These are phyloP conservation scores for Eupithecia subfuscata DNA, from an alignment of 2,888 invertebrate genomes.

Conservation along the genomic window DNA sequence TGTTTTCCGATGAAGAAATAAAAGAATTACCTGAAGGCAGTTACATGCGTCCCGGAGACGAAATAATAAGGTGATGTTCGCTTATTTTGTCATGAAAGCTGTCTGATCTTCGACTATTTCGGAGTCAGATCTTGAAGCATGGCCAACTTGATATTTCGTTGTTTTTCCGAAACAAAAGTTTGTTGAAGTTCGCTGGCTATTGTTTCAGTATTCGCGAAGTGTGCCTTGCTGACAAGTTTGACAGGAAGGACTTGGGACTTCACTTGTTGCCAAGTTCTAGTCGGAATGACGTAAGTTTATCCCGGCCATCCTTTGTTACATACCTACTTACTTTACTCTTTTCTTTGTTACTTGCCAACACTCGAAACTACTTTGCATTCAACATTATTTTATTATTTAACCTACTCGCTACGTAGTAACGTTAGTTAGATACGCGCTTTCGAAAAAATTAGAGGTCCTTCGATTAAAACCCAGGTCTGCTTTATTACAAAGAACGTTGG, in stretches of 20 bases:
- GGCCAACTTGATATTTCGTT: constrained; percentile 62
- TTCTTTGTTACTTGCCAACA: constrained; percentile 24
- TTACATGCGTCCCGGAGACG: constrained; percentile 74
- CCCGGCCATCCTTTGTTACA: constrained; percentile 24
- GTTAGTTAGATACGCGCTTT: not conserved
- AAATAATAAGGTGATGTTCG: constrained; percentile 74
- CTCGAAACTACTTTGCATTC: constrained; percentile 20
- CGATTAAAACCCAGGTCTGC: not conserved
- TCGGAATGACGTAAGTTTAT: constrained; percentile 66
- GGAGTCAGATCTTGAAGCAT: constrained; percentile 53
- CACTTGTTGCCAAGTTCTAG: constrained; percentile 62
- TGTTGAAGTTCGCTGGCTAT: constrained; percentile 45
- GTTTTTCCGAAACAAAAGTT: constrained; percentile 49
- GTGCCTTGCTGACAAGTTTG: constrained; percentile 74
- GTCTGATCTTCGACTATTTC: constrained; percentile 49
- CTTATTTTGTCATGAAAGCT: constrained; percentile 27
- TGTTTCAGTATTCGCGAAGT: constrained; percentile 75
- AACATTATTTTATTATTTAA: constrained; percentile 8
- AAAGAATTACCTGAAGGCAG: constrained; percentile 73
- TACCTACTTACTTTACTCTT: not conserved
- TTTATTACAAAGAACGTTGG: not conserved
- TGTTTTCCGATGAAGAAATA: constrained; percentile 81
- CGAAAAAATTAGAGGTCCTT: not conserved
- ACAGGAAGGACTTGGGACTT: constrained; percentile 69
- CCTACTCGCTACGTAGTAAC: not conserved